Evolutionary conservation across 2,113 vertebrate genomes (phyloP), one percentile per base, ranked within the genome.

Genomic region (Piaya cayana): DNA sequence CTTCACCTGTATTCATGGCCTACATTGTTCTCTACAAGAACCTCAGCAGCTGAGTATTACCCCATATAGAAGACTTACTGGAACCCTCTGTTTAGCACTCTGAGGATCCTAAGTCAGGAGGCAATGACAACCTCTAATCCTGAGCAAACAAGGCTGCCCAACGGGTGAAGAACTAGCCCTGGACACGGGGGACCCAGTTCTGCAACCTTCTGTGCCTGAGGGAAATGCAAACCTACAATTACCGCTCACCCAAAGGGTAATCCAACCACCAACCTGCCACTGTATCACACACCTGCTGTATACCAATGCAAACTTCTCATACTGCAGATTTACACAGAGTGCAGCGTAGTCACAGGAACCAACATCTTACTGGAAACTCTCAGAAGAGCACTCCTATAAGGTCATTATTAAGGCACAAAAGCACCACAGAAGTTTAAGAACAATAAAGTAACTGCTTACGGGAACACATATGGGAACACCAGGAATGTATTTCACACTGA

Each of bases 111-210:
- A 47, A 65, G 30, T 53, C 16, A 47, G 37, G 6, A 77, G 34
- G 39, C 45, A 62, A 36, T 6, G 42, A 58, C 16, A 39, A 36
- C n/a, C 86, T 36, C 27, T 49, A 62, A 36, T 18, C 8, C 26
- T 37, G 36, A 50, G 50, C 42, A 82, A n/a, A 21, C 15, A 60
- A 6, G 30, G 25, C 25, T 80, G 27, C 11, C 52, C 37, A 60
- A 52, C 0, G 2, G 49, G 8, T 3, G 18, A 21, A 71, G 52
- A 87, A 25, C 30, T 39, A 4, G 0, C 27, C 21, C 25, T 30
- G 30, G 27, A 71, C 0, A 0, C 13, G 12, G 2, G 2, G 4
- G 17, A 65, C 45, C n/a, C 0, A 0, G 77, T 68, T 86, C 83
- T 75, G 77, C 56, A 91, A 52, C 72, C 13, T 82, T 34, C 34